A percentile compares a stretch with the other conserved stretches of the same genome.
phyloP scores from a whole-genome alignment of 2,888 invertebrate genomes.

The Drosophila testacea region DNA sequence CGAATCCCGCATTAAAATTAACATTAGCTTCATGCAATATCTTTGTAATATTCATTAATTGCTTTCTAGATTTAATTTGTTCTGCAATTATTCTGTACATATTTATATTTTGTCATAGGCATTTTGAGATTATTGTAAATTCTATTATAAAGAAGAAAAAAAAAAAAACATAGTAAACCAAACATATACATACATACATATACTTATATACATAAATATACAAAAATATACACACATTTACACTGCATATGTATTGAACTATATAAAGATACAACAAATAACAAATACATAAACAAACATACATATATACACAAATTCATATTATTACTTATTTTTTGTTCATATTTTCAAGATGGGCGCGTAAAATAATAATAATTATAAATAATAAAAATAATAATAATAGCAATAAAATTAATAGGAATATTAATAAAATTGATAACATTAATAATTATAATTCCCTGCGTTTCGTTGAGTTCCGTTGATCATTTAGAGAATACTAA shows the following conservation, averaged over 20 bases:
- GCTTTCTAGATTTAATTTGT: slow-evolving; percentile 30
- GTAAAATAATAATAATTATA: not conserved
- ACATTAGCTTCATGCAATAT: slow-evolving; percentile 9
- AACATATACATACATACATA: not conserved
- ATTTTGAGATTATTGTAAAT: slow-evolving; percentile 25
- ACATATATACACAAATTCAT: slow-evolving; percentile 11
- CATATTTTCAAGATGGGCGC: not conserved
- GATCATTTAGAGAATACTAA: not conserved
- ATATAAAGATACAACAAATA: slow-evolving; percentile 4
- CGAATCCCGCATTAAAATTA: slow-evolving; percentile 5
- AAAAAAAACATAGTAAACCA: not conserved
- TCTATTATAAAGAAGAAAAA: not conserved
- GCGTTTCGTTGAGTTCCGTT: not conserved
- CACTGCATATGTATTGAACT: slow-evolving; percentile 8
- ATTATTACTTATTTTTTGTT: slow-evolving; percentile 8
- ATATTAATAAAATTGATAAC: not conserved
- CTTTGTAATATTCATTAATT: slow-evolving; percentile 17
- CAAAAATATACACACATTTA: not conserved
- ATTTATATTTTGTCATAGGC: slow-evolving; percentile 12
- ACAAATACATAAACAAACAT: slow-evolving; percentile 11
- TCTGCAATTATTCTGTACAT: slow-evolving; percentile 47
- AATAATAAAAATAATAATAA: not conserved
- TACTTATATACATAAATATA: no score
- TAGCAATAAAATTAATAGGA: not conserved
- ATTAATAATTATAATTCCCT: not conserved